Percentiles rank a stretch among this genome's conserved stretches.
These are phyloP conservation scores for Choreutis nemorana DNA, from an alignment of 2,888 invertebrate species.

Conservation along the genomic window DNA sequence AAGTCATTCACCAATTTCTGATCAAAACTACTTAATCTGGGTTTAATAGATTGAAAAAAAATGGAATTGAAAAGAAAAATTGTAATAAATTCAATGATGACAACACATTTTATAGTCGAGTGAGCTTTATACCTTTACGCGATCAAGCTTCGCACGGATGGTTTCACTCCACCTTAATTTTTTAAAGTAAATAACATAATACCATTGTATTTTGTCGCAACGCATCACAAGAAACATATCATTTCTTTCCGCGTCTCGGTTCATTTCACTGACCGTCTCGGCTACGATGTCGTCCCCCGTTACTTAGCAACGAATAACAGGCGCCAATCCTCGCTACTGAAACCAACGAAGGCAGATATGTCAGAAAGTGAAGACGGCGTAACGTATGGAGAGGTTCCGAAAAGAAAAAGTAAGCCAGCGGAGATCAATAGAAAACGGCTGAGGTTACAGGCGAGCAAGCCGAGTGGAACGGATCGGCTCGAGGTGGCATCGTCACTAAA, in stretches of 20 bases:
- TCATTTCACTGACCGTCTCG: slow-evolving; percentile 43
- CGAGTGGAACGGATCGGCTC: too few relatives aligned
- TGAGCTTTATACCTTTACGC: too few relatives aligned
- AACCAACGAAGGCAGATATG: slow-evolving; percentile 30
- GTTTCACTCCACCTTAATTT: too few relatives aligned
- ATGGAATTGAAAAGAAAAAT: too few relatives aligned
- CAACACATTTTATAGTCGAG: too few relatives aligned
- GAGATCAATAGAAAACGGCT: slow-evolving; percentile 33
- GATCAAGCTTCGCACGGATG: too few relatives aligned
- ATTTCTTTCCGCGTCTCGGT: slow-evolving; percentile 42
- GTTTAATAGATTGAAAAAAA: too few relatives aligned
- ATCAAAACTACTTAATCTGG: too few relatives aligned
- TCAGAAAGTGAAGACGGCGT: slow-evolving; percentile 25
- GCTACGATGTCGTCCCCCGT: slow-evolving; percentile 42
- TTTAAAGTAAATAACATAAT: too few relatives aligned
- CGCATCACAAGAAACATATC: slow-evolving; percentile 40
- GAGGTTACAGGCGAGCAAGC: slow-evolving; percentile 26
- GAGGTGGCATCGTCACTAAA: slow-evolving; percentile 53
- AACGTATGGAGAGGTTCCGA: slow-evolving; percentile 19
- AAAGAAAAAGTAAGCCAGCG: slow-evolving; percentile 25
- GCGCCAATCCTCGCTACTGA: slow-evolving; percentile 33
- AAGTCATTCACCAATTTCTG: too few relatives aligned
- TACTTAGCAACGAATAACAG: slow-evolving; percentile 47
- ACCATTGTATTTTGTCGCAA: too few relatives aligned
- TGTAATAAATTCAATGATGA: too few relatives aligned